Evolutionary conservation across 2,113 vertebrate species (phyloP), one percentile per base, ranked within the genome.

Genomic region (Laticauda colubrina): DNA sequence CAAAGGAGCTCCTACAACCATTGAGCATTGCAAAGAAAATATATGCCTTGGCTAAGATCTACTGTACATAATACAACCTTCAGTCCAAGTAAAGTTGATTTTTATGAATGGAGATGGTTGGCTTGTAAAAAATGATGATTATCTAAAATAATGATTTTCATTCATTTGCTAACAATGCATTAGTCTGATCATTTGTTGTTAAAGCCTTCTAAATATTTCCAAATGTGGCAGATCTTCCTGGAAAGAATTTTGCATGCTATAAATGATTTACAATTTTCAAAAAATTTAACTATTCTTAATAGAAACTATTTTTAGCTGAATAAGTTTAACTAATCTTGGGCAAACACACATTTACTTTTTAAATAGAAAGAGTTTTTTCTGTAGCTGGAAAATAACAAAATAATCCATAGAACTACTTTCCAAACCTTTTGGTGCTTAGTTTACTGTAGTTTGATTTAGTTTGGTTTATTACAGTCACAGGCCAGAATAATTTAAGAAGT

Each of bases 271-370:
- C 39, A 69, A 85, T 34, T 91, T 8, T 81, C 10, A 34, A 81
- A 39, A 43, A 81, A 9, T 43, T 81, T 81, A 81, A 43, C 75
- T 21, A 81, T 34, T 81, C 75, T 21, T 43, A 43, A 81, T 43
- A 81, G 14, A n/a, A 75, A 6, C 64, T 75, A 5, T 69, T 20
- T 39, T 39, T 39, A 81, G 18, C 34, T 3, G 1, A 43, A 43
- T 43, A 48, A 9, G 34, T 81, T 81, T 39, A 81, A 21, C 48
- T 88, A 56, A 89, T 93, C 48, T 88, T 54, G n/a, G 18, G 15
- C 5, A 92, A 91, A 89, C 29, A 18, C 21, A 54, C 48, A 85
- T 87, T 92, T 57, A 2, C 14, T 93, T 96, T 96, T 88, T 93
- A 34, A 64, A 56, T 24, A 94, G 34, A 29, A 89, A 88, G 81